Conservation (phyloP, 2,888 invertebrate genomes). For the Trimorus sp. region DNA sequence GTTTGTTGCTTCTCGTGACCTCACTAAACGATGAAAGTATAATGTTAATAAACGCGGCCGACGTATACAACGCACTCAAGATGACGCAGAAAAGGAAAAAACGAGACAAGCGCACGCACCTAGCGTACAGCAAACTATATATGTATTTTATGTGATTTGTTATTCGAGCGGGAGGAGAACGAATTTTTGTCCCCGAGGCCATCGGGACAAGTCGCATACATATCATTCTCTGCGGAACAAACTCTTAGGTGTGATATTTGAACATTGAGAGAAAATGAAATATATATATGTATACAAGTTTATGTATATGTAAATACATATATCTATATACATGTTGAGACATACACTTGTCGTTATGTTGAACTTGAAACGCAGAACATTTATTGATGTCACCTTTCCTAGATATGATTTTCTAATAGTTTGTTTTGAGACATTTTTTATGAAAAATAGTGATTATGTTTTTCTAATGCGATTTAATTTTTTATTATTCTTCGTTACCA, state of each 20-base stretch:
- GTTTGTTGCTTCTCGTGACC: conserved; percentile 43
- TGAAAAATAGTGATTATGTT: too few species aligned
- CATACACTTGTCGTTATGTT: conserved; percentile 75
- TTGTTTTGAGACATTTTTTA: too few species aligned
- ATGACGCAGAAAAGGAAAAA: conserved; percentile 14
- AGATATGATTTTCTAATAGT: too few species aligned
- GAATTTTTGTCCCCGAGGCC: conserved; percentile 69
- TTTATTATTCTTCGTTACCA: too few species aligned
- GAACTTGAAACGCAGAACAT: conserved; percentile 45
- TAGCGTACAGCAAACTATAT: conserved; percentile 59
- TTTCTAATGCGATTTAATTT: too few species aligned
- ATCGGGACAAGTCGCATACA: conserved; percentile 76
- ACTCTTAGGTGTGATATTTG: conserved; percentile 76
- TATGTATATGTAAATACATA: conserved; percentile 65
- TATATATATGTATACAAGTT: conserved; percentile 68
- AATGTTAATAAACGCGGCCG: conserved; percentile 55
- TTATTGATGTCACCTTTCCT: too few species aligned
- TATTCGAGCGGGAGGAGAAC: conserved; percentile 61
- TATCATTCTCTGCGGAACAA: conserved; percentile 80
- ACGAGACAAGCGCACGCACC: conserved; percentile 41
- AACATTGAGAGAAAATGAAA: conserved; percentile 34
- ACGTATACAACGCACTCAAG: conserved; percentile 59
- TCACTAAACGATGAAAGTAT: conserved; percentile 57
- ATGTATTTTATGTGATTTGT: conserved; percentile 64
- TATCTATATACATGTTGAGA: conserved; percentile 74